A percentile compares a stretch with the other conserved stretches of the same genome.
These are phyloP conservation scores for Neuroterus valhalla DNA, from an alignment of 1,140 invertebrate species.

Conservation along the genomic window DNA sequence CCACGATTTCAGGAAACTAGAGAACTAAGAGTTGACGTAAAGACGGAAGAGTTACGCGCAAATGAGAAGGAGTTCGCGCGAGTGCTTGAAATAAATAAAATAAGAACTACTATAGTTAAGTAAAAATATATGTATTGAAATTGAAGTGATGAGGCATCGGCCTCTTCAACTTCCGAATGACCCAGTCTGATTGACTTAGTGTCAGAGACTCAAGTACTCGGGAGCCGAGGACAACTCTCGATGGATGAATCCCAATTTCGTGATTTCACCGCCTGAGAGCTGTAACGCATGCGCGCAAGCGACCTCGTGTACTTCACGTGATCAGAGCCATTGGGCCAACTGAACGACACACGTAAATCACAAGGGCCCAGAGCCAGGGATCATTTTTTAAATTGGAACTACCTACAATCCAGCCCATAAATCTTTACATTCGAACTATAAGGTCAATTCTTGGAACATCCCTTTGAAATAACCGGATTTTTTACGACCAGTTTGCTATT, in stretches of 20 bases:
- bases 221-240: neutral
- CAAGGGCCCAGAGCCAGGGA: neutral
- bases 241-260: neutral
- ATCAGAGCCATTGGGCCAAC: constrained; percentile 38
- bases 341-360: neutral
- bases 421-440: no score
- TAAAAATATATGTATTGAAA: neutral
- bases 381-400: no score
- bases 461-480: no score
- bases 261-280: constrained; percentile 13
- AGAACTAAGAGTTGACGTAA: no score
- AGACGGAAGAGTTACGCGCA: no score
- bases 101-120: neutral
- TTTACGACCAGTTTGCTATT: no score
- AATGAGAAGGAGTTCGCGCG: neutral
- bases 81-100: neutral
- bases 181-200: neutral
- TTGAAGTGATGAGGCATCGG: neutral
- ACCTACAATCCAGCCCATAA: no score
- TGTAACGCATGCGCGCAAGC: constrained; percentile 43
- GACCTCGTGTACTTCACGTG: constrained; percentile 59
- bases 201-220: neutral
- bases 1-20: no score
- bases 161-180: neutral
- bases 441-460: no score